phyloP scores from a whole-genome alignment of 2,888 invertebrate genomes.

The Gymnocheta viridis region DNA sequence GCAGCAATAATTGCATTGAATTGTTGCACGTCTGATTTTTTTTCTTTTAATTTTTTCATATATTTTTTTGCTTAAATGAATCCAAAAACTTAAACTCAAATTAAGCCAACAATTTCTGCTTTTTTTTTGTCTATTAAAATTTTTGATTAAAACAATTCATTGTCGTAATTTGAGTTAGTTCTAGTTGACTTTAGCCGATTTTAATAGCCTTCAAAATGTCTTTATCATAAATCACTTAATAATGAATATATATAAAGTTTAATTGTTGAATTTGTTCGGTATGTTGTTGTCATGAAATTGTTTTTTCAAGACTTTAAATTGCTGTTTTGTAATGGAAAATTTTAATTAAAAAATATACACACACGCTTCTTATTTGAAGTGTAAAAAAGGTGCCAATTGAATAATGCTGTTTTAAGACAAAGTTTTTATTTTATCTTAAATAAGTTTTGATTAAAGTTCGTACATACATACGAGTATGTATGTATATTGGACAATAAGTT shows the following conservation, averaged over 20 bases:
- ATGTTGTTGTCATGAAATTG: conserved; percentile 67
- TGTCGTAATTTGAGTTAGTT: conserved; percentile 40
- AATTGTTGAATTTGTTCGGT: conserved; percentile 69
- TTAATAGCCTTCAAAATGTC: conserved; percentile 69
- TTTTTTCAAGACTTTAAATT: conserved; percentile 49
- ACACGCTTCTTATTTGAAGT: neutral
- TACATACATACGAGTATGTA: too few species aligned
- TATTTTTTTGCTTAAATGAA: conserved; percentile 39
- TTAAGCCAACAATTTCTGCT: conserved; percentile 44
- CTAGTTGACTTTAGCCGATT: conserved; percentile 60
- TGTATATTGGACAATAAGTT: neutral
- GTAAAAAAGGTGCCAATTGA: conserved; percentile 17
- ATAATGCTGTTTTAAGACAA: neutral
- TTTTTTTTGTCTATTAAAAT: conserved; percentile 52
- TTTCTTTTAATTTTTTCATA: neutral
- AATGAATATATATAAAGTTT: conserved; percentile 55
- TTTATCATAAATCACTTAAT: conserved; percentile 67
- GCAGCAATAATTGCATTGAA: conserved; percentile 72
- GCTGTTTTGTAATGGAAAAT: conserved; percentile 33
- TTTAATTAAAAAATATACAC: conserved; percentile 47
- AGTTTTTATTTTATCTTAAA: neutral
- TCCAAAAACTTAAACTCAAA: conserved; percentile 54
- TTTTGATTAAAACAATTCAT: conserved; percentile 42
- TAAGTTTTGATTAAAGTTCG: neutral
- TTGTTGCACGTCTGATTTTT: conserved; percentile 70